A percentile compares a stretch with the other conserved stretches of the same genome.
These are phyloP conservation scores for Donacobius atricapilla DNA, from an alignment of 2,113 vertebrate species.

Conservation along the genomic window DNA sequence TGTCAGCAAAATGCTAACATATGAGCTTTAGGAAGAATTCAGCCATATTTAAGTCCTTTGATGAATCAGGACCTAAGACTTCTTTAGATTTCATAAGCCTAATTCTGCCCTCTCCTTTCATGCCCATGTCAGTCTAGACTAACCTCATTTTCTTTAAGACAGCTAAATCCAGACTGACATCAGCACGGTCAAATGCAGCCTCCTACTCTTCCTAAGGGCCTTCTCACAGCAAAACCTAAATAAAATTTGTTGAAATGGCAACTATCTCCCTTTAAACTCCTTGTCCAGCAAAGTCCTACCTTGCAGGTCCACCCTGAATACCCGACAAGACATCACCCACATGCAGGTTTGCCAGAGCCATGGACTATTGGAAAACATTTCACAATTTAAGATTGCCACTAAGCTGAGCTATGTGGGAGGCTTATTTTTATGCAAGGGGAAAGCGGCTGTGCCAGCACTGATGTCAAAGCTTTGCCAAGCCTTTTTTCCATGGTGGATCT, in stretches of 20 bases:
- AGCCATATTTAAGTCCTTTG: background rate
- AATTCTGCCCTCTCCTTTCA: slow-evolving; percentile 48
- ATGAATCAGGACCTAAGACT: slow-evolving; percentile 47
- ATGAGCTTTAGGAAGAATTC: slow-evolving; percentile 28
- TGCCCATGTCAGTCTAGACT: background rate
- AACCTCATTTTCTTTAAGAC: background rate
- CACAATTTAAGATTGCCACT: background rate
- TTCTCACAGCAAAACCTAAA: background rate
- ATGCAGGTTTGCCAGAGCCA: accelerated
- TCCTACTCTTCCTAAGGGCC: background rate
- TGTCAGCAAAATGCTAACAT: slow-evolving; percentile 48
- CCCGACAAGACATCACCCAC: background rate
- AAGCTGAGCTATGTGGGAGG: background rate
- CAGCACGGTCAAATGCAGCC: background rate
- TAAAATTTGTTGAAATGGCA: background rate
- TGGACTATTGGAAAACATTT: background rate
- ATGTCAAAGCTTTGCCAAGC: background rate
- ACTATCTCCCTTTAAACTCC: background rate
- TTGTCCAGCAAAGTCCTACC: background rate
- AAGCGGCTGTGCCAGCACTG: background rate
- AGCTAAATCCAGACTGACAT: slow-evolving; percentile 39
- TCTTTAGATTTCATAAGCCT: slow-evolving; percentile 9
- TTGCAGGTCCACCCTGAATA: background rate
- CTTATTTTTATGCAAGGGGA: background rate
- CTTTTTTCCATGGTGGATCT: background rate